A percentile compares a stretch with the other conserved stretches of the same genome.
These are phyloP conservation scores for Orthosia gracilis DNA, from an alignment of 2,888 invertebrate genomes.

Conservation along the genomic window DNA sequence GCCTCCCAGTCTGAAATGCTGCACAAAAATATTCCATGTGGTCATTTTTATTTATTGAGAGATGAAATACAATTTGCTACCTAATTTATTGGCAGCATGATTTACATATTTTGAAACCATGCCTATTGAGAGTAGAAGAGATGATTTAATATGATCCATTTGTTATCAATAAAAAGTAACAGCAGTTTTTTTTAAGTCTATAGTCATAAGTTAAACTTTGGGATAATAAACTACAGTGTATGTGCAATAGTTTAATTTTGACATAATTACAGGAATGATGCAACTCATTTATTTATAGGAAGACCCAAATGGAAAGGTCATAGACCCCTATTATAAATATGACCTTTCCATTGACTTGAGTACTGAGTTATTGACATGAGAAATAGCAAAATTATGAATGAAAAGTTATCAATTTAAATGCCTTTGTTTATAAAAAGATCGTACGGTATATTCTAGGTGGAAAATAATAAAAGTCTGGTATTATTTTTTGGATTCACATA, in stretches of 20 bases:
- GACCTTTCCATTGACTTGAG: not conserved
- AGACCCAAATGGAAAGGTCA: not conserved
- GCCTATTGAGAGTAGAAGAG: too few species aligned
- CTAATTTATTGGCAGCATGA: too few species aligned
- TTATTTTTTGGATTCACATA: not conserved
- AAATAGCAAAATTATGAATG: constrained; percentile 3
- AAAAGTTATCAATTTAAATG: not conserved
- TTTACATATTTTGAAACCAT: too few species aligned
- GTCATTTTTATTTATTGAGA: not conserved
- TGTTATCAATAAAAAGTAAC: too few species aligned
- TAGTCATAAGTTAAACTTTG: not conserved
- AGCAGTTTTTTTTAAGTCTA: too few species aligned
- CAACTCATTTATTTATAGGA: not conserved
- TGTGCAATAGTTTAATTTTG: not conserved
- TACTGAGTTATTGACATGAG: not conserved
- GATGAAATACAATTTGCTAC: not conserved
- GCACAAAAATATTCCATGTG: constrained; percentile 13
- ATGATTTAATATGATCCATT: too few species aligned
- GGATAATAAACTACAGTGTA: not conserved
- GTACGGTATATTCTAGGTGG: not conserved
- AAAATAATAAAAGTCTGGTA: not conserved
- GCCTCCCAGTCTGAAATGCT: constrained; percentile 87
- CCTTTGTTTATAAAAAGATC: not conserved
- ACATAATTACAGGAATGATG: not conserved
- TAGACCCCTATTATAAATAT: too few species aligned